Evolutionary conservation across 2,113 vertebrate species (phyloP).

Genomic region (Coregonus clupeaformis): DNA sequence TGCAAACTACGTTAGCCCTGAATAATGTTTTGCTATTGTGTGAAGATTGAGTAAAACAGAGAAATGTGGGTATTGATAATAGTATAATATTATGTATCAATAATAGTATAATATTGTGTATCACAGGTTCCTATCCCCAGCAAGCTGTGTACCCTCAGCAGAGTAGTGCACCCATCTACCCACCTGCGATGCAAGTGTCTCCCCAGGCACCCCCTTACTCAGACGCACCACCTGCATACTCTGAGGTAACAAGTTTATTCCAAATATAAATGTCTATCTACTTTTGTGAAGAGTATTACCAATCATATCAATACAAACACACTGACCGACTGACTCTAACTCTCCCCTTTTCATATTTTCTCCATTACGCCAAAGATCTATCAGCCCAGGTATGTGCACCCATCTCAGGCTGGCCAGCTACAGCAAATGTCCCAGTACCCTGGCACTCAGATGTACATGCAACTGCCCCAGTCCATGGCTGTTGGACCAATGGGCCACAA

Average conservation of each 20-base stretch:
- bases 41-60: too few relatives aligned
- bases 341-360: neutral
- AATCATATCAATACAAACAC: neutral
- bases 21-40: too few relatives aligned
- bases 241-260: slow-evolving; percentile 91
- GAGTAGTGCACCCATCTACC: slow-evolving; percentile 84
- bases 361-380: slow-evolving; percentile 78
- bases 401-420: slow-evolving; percentile 81
- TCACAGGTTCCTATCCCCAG: slow-evolving; percentile 84
- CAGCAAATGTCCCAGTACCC: slow-evolving; percentile 87
- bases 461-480: slow-evolving; percentile 82
- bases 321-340: neutral
- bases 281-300: neutral
- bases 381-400: slow-evolving; percentile 91
- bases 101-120: neutral
- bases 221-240: slow-evolving; percentile 90
- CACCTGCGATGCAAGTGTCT: slow-evolving; percentile 83
- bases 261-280: too few relatives aligned
- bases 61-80: too few relatives aligned
- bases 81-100: slow-evolving; percentile 20
- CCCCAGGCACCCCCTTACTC: slow-evolving; percentile 89
- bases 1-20: too few relatives aligned
- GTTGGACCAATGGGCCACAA: slow-evolving; percentile 83
- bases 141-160: slow-evolving; percentile 87
- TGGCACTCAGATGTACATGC: slow-evolving; percentile 87